phyloP scores from a whole-genome alignment of 2,113 vertebrate genomes.

The Campylorhamphus procurvoides region DNA sequence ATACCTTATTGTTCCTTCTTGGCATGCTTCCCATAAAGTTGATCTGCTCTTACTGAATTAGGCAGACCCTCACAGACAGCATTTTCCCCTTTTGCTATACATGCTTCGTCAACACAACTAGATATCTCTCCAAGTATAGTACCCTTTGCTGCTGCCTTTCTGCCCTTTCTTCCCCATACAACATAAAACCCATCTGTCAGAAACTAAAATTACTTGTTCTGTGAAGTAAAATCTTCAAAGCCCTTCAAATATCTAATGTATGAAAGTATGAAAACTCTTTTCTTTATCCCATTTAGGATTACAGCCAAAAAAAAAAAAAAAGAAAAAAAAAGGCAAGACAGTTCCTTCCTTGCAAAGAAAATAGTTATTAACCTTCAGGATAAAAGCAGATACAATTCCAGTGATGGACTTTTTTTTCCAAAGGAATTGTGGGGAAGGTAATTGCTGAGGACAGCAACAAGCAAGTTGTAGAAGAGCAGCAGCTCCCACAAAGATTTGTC shows the following conservation, averaged over 20 bases:
- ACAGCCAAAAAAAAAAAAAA: neutral
- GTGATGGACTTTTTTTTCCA: neutral
- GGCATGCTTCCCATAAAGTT: constrained; percentile 14
- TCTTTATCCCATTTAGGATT: constrained; percentile 62
- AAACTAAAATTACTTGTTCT: constrained; percentile 74
- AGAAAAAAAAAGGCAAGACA: neutral
- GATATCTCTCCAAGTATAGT: constrained; percentile 37
- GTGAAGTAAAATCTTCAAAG: constrained; percentile 74
- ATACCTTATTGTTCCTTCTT: constrained; percentile 42
- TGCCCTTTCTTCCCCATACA: constrained; percentile 54
- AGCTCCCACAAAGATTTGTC: neutral
- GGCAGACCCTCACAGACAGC: neutral
- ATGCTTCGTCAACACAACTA: constrained; percentile 29
- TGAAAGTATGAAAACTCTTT: constrained; percentile 65
- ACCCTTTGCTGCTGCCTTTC: constrained; percentile 61
- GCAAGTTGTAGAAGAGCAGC: neutral
- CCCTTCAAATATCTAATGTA: constrained; percentile 48
- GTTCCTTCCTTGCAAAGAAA: constrained; percentile 55
- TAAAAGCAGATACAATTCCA: constrained; percentile 26
- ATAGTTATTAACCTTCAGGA: constrained; percentile 62
- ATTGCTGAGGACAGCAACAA: neutral
- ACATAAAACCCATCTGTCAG: constrained; percentile 61
- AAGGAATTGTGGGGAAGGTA: neutral
- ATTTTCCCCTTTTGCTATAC: neutral
- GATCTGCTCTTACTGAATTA: constrained; percentile 49